phyloP scores from a whole-genome alignment of 2,797 vertebrate species.

The Anableps anableps region DNA sequence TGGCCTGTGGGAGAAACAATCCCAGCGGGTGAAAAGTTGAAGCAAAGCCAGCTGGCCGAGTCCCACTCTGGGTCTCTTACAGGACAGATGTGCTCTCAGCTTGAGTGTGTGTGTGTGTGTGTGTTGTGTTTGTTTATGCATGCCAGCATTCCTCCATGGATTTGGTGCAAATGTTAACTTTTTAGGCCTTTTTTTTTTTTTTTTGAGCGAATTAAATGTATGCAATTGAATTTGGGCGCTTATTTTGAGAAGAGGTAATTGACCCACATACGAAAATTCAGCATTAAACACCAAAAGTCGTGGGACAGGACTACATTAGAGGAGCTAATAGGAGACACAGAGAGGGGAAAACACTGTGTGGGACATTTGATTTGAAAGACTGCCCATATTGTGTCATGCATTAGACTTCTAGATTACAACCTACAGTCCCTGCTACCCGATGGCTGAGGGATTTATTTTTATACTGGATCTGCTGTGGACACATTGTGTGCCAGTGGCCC shows the following conservation, averaged over 20 bases:
- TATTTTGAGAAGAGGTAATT: constrained; percentile 13
- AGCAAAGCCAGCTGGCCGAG: constrained; percentile 76
- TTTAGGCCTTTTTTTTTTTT: constrained; percentile 5
- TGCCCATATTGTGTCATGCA: constrained; percentile 54
- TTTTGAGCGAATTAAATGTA: constrained; percentile 10
- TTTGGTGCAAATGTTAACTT: constrained; percentile 39
- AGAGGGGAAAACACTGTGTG: constrained; percentile 63
- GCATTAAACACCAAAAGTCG: constrained; percentile 2
- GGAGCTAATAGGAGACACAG: constrained; percentile 23
- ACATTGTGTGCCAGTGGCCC: constrained; percentile 73
- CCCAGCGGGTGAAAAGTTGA: constrained; percentile 75
- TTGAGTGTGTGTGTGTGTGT: constrained; percentile 20
- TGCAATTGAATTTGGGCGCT: constrained; percentile 23
- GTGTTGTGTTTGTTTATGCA: constrained; percentile 35
- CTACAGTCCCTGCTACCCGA: constrained; percentile 53
- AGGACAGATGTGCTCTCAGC: constrained; percentile 72
- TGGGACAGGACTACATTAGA: constrained; percentile 7
- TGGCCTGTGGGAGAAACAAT: constrained; percentile 80
- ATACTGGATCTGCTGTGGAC: constrained; percentile 64
- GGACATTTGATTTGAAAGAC: constrained; percentile 58
- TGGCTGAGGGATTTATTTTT: constrained; percentile 68
- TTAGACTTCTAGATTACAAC: constrained; percentile 52
- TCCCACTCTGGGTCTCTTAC: constrained; percentile 66
- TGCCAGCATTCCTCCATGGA: constrained; percentile 34
- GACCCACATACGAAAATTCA: constrained; percentile 16